Conservation (phyloP, 2,113 vertebrate species). For the Centropus unirufus region DNA sequence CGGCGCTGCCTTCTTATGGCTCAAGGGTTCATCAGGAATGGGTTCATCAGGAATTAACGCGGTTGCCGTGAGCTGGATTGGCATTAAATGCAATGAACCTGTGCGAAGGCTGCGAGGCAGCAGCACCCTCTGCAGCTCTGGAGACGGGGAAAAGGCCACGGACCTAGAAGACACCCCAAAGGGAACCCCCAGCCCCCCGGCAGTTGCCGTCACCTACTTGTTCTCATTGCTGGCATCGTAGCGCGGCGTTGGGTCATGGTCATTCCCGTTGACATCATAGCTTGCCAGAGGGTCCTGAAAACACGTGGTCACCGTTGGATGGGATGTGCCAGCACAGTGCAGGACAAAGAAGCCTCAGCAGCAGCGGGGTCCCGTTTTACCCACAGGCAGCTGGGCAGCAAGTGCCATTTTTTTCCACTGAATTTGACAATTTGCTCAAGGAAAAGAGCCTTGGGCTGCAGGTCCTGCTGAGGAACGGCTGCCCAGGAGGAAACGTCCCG, state of each 20-base stretch:
- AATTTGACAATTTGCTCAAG: neutral
- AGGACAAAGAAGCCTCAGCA: neutral
- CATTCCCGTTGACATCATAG: slow-evolving; percentile 91
- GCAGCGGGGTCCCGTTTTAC: fast-evolving
- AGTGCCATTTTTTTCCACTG: neutral
- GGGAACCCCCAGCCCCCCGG: neutral
- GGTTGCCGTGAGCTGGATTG: neutral
- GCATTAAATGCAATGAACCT: neutral
- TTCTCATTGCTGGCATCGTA: slow-evolving; percentile 92
- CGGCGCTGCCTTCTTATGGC: fast-evolving
- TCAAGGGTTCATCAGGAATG: neutral
- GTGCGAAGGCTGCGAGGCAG: neutral
- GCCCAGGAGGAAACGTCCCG: neutral
- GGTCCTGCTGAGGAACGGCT: neutral
- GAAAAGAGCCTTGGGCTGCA: neutral
- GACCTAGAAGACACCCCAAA: neutral
- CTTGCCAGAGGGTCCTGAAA: slow-evolving; percentile 90
- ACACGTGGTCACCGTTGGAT: neutral
- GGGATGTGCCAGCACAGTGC: fast-evolving
- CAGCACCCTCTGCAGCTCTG: neutral
- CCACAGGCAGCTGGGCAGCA: neutral
- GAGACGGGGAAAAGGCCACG: neutral
- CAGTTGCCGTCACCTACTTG: slow-evolving; percentile 74
- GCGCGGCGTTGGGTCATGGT: slow-evolving; percentile 88
- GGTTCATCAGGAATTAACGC: neutral